Percentiles rank a stretch among this genome's conserved stretches.
phyloP scores from a whole-genome alignment of 2,888 invertebrate genomes.

The Ormyrus rosae region DNA sequence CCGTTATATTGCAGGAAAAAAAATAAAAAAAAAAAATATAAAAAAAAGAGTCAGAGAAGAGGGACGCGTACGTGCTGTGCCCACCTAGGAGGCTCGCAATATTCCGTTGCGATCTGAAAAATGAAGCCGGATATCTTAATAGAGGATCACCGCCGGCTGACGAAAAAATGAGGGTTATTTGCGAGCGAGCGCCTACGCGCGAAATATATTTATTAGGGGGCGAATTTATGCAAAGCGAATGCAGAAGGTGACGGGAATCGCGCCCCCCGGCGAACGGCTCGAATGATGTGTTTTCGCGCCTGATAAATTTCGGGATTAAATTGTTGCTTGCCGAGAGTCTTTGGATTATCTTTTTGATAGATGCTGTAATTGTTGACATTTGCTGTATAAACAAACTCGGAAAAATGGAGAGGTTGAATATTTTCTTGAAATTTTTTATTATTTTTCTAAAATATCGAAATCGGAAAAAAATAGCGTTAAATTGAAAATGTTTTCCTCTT shows the following conservation, averaged over 20 bases:
- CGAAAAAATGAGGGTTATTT: background rate
- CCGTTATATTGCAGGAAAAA: background rate
- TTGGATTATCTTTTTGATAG: no score
- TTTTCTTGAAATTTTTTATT: no score
- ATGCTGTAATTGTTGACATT: no score
- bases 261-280: background rate
- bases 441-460: no score
- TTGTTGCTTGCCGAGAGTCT: no score
- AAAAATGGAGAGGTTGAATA: no score
- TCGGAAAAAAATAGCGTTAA: no score
- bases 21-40: background rate
- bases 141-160: slow-evolving; percentile 18
- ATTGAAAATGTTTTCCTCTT: no score
- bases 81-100: background rate
- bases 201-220: slow-evolving; percentile 5
- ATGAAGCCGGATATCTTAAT: slow-evolving; percentile 52
- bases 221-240: slow-evolving; percentile 21
- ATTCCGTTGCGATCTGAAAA: slow-evolving; percentile 41
- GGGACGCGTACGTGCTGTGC: background rate
- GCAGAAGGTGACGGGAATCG: background rate
- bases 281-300: no score
- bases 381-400: no score
- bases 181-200: background rate
- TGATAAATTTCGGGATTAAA: no score
- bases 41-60: background rate